Percentiles rank a stretch among this genome's conserved stretches.
These are phyloP conservation scores for Cacatua alba DNA, from an alignment of 2,113 vertebrate species.

Conservation along the genomic window DNA sequence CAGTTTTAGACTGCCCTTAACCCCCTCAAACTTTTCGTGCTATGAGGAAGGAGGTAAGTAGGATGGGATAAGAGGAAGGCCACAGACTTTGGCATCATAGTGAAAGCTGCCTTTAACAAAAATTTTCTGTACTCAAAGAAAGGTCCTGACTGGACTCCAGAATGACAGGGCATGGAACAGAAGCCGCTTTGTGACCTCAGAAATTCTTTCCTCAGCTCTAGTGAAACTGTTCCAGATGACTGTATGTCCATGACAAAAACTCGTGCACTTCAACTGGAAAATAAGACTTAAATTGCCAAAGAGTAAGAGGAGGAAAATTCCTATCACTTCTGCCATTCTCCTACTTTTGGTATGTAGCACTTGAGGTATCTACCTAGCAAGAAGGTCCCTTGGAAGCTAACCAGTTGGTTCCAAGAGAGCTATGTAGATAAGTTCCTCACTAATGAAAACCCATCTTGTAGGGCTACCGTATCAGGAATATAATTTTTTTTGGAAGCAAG, in stretches of 20 bases:
- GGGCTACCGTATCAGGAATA: neutral
- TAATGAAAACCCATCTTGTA: neutral
- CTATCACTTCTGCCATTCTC: neutral
- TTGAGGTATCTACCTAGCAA: neutral
- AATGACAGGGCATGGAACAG: neutral
- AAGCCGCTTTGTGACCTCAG: neutral
- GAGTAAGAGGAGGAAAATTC: neutral
- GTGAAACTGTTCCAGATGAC: neutral
- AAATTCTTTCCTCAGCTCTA: neutral
- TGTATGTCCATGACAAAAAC: neutral
- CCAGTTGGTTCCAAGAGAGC: neutral
- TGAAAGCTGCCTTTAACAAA: neutral
- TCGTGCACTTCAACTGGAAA: neutral
- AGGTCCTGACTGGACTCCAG: neutral
- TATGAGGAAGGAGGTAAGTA: neutral
- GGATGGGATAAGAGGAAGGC: neutral
- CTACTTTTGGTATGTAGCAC: neutral
- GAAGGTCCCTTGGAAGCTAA: neutral
- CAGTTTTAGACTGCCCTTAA: neutral
- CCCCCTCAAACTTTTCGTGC: neutral
- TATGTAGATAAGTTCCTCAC: fast-evolving
- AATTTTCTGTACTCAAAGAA: neutral
- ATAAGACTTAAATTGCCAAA: neutral
- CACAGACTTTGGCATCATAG: neutral
- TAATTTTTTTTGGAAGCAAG: neutral